Base-by-base conservation (phyloP, 2,888 invertebrate species). In the Leptodirus hochenwartii region DNA sequence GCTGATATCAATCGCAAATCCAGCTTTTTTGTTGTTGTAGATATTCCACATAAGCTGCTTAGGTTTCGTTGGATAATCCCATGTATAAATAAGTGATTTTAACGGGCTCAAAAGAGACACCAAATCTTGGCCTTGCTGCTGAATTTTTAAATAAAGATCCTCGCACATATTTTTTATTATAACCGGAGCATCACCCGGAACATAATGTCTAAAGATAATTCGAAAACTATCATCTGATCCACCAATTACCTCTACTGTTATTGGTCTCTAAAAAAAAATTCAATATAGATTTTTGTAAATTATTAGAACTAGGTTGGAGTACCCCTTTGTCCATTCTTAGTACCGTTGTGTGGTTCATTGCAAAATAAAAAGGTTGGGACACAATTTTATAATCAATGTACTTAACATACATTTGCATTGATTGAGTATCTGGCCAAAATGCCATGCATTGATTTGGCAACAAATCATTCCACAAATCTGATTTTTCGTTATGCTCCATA, bases 401-500 rank as follows among this genome's bases (percentile, higher is more conserved):
- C 53, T 81, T 80, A 41, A 80, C 73, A 43, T 74, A 75, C 75
- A 84, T 76, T 39, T 66, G 66, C 74, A 79, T 75, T 1, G 75
- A 72, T 36, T 76, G 72, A 0, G 81, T 81, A 43, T 74, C 75
- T 0, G 82, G 84, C 81, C 81, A 84, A 53, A 79, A 82, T 5
- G 79, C 64, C 10, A 69, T 54, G 41, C 72, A 75, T 52, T 78
- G 73, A 35, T 64, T 63, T 0, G 76, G 69, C 1, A 64, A 55
- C 11, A 82, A 55, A 54, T 82, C 82, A 29, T 75, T 66, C 84
- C 82, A 84, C 6, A 84, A 58, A 53, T 84, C 84, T 0, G 80
- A 78, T 23, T 75, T 68, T 47, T 82, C 81, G 45, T 82, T 81
- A 50, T 79, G 76, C 47, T 84, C 82, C 82, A 84, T 82, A 56